Percentiles rank a stretch among this genome's conserved stretches.
Conservation (phyloP, 2,888 invertebrate species). For the Caenorhabditis zanzibari region DNA sequence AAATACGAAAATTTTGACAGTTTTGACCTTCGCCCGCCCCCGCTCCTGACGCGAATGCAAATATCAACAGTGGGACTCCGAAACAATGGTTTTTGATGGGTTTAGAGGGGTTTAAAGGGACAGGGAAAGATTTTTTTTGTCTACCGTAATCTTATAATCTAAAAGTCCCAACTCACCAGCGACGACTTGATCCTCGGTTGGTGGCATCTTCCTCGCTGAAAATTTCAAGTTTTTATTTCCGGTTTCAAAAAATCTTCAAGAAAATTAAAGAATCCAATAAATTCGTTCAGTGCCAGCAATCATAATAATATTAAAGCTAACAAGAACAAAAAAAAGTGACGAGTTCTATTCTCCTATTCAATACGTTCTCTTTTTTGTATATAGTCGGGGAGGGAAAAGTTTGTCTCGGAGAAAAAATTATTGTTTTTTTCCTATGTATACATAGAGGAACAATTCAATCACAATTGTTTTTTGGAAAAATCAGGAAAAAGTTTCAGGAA, state of each 20-base stretch:
- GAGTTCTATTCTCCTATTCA: conserved; percentile 7
- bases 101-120: background rate
- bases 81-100: conserved; percentile 13
- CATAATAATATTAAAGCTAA: background rate
- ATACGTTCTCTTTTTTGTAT: conserved; percentile 25
- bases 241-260: background rate
- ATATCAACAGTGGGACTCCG: conserved; percentile 4
- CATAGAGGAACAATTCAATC: conserved; percentile 5
- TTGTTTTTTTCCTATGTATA: conserved; percentile 21
- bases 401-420: conserved; percentile 19
- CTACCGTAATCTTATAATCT: background rate
- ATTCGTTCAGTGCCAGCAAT: background rate
- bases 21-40: conserved; percentile 33
- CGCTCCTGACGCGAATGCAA: conserved; percentile 40
- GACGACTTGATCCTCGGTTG: conserved; percentile 67
- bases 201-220: conserved; percentile 56
- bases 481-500: too few relatives aligned
- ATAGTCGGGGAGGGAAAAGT: conserved; percentile 13
- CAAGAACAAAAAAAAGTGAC: conserved; percentile 2
- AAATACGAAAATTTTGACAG: conserved; percentile 16
- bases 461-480: too few relatives aligned
- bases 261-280: background rate
- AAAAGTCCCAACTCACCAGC: conserved; percentile 37
- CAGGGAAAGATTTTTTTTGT: background rate
- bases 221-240: conserved; percentile 2